Percentiles rank a stretch among this genome's conserved stretches.
These are phyloP conservation scores for Acrocyrtus sp. DNA, from an alignment of 2,888 invertebrate species.

Conservation along the genomic window DNA sequence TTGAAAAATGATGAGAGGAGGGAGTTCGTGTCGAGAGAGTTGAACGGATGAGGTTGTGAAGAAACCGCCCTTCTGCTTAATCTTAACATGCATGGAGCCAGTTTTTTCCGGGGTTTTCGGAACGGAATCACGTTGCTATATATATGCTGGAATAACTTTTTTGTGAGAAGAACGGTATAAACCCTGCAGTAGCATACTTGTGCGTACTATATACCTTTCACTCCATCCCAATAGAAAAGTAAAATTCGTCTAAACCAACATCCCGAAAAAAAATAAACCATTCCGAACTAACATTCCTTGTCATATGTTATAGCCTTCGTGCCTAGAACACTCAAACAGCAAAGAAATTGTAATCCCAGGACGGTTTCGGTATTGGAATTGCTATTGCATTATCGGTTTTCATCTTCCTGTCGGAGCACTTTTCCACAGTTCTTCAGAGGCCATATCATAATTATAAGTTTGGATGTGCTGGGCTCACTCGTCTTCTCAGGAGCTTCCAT, in stretches of 20 bases:
- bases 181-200: no score
- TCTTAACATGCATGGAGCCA: no score
- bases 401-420: background rate
- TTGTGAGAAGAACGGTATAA: background rate
- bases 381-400: background rate
- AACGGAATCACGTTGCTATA: background rate
- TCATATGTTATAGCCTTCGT: conserved; percentile 12
- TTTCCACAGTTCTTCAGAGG: background rate
- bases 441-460: background rate
- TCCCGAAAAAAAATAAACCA: background rate
- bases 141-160: background rate
- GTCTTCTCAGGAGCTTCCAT: no score
- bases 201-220: no score
- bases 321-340: conserved; percentile 26
- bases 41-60: no score
- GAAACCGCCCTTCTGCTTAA: background rate
- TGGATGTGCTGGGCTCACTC: no score
- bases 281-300: background rate
- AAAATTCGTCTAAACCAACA: background rate
- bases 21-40: no score
- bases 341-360: conserved; percentile 3
- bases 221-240: no score
- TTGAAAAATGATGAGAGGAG: no score
- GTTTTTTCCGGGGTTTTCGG: background rate
- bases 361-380: background rate